Conservation (phyloP, 2,113 vertebrate genomes). For the Sylvietta virens region DNA sequence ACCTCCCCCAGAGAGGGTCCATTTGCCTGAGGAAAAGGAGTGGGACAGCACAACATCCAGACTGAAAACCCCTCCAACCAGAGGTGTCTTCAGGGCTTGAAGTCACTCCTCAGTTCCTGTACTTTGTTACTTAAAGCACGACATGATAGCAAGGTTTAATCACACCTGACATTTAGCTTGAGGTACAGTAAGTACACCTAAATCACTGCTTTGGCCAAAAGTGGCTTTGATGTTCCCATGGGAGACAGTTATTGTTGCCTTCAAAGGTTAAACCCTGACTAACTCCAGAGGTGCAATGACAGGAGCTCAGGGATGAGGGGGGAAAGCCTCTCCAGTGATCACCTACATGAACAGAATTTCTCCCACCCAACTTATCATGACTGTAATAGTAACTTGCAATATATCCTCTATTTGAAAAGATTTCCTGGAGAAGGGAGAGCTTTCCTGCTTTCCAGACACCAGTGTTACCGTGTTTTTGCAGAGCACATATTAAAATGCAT, state of each 20-base stretch:
- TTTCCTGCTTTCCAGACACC: background rate
- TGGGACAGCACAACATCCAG: background rate
- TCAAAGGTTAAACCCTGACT: conserved; percentile 48
- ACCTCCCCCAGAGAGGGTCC: background rate
- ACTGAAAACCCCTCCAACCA: background rate
- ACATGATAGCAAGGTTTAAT: conserved; percentile 29
- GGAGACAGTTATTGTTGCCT: conserved; percentile 46
- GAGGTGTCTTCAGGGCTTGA: background rate
- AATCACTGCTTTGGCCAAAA: conserved; percentile 54
- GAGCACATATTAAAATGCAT: conserved; percentile 64
- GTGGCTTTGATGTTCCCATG: conserved; percentile 32
- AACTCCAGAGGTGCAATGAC: background rate
- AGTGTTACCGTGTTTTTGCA: conserved; percentile 6
- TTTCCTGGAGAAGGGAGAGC: background rate
- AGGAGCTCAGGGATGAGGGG: background rate
- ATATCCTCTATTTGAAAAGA: background rate
- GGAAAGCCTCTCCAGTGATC: background rate
- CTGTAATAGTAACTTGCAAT: background rate
- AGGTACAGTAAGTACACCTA: conserved; percentile 44
- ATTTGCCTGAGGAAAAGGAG: background rate
- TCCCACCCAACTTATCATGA: background rate
- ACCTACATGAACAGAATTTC: background rate
- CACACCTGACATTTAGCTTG: conserved; percentile 59
- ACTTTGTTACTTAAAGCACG: conserved; percentile 5
- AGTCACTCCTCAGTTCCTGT: background rate